Evolutionary conservation across 2,797 vertebrate species (phyloP).

Genomic region (Cirrhinus mrigala): DNA sequence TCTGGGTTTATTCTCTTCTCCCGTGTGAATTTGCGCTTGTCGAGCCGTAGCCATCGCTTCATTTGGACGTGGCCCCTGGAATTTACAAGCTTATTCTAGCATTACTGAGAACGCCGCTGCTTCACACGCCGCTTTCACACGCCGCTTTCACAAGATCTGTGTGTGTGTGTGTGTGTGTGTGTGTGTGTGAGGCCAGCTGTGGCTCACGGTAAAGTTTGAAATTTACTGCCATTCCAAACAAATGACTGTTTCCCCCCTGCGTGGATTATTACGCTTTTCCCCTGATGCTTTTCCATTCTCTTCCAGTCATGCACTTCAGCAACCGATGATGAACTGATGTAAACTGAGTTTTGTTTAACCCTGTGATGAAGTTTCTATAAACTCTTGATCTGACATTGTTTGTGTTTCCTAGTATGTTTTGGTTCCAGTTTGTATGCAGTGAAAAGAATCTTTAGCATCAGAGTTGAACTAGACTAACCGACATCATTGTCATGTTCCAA

Average conservation of each 20-base stretch:
- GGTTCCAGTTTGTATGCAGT: neutral
- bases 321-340: no score
- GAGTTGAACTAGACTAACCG: neutral
- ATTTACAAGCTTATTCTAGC: slow-evolving; percentile 75
- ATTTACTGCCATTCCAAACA: slow-evolving; percentile 81
- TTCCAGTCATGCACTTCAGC: neutral
- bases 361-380: neutral
- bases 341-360: neutral
- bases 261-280: slow-evolving; percentile 14
- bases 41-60: slow-evolving; percentile 63
- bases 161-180: slow-evolving; percentile 63
- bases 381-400: neutral
- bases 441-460: neutral
- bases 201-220: slow-evolving; percentile 70
- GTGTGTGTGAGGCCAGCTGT: slow-evolving; percentile 74
- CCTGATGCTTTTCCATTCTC: slow-evolving; percentile 9
- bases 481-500: neutral
- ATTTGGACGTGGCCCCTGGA: slow-evolving; percentile 64
- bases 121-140: slow-evolving; percentile 69
- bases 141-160: slow-evolving; percentile 65
- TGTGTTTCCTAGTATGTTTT: neutral
- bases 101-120: slow-evolving; percentile 64
- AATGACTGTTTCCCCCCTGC: slow-evolving; percentile 67
- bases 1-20: neutral
- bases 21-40: slow-evolving; percentile 46